These are phyloP conservation scores for Arrhopalites spinosus DNA, from an alignment of 2,888 invertebrate genomes.

Conservation along the genomic window DNA sequence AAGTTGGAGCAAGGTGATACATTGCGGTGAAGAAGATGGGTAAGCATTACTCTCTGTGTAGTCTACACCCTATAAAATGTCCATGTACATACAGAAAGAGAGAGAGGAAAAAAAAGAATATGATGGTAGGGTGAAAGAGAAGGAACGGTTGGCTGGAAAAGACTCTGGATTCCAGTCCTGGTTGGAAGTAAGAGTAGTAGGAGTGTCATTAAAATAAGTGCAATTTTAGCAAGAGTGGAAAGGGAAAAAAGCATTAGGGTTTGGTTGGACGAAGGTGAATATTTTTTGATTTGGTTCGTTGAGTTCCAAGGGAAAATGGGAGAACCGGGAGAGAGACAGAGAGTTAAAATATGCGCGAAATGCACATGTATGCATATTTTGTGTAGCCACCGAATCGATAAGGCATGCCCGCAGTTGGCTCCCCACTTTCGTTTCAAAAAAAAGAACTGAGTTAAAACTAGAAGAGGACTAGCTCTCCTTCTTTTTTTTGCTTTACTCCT, in stretches of 20 bases:
- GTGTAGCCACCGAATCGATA: conserved; percentile 41
- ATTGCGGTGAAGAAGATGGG: no score
- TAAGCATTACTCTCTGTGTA: not conserved
- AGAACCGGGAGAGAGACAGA: conserved; percentile 17
- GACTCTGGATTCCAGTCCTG: not conserved
- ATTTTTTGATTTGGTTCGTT: conserved; percentile 42
- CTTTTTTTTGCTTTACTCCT: conserved; percentile 15
- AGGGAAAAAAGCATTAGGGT: conserved; percentile 33
- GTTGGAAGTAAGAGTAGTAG: conserved; percentile 3
- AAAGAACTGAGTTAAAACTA: conserved; percentile 24
- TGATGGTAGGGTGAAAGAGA: not conserved
- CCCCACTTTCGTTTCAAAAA: conserved; percentile 13
- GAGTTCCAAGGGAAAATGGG: conserved; percentile 26
- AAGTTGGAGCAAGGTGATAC: not conserved
- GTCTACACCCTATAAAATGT: not conserved
- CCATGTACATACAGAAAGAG: not conserved
- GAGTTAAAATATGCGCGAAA: conserved; percentile 38
- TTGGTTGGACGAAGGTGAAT: conserved; percentile 39
- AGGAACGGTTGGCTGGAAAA: conserved; percentile 20
- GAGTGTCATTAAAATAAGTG: conserved; percentile 43
- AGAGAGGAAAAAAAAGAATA: not conserved
- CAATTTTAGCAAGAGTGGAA: conserved; percentile 39
- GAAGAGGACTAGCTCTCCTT: conserved; percentile 4
- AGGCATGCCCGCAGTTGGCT: conserved; percentile 36
- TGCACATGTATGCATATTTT: conserved; percentile 40